Conservation (phyloP, 2,113 vertebrate species). For the Spermophilus dauricus region DNA sequence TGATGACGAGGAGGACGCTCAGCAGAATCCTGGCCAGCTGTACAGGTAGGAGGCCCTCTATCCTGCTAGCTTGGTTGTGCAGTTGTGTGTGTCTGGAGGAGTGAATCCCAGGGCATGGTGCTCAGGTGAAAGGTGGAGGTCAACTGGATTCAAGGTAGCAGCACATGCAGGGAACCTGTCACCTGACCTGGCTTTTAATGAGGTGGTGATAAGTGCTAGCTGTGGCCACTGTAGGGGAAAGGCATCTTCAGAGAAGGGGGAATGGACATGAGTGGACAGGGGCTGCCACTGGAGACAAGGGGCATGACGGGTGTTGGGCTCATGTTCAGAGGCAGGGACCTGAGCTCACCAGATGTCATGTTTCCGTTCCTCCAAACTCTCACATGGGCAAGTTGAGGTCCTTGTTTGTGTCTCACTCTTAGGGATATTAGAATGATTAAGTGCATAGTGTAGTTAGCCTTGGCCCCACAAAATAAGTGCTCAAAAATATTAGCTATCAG, state of each 20-base stretch:
- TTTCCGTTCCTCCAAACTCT: neutral
- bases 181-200: neutral
- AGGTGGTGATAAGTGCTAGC: neutral
- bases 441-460: neutral
- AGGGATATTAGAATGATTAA: neutral
- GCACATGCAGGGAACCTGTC: accelerated
- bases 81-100: neutral
- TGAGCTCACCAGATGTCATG: neutral
- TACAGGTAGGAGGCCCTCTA: constrained; percentile 89
- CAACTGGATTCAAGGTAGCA: neutral
- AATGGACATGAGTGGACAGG: neutral
- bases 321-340: neutral
- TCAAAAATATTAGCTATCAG: neutral
- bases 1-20: constrained; percentile 93
- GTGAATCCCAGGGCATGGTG: neutral
- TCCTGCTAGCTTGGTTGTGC: neutral
- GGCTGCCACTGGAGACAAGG: no score
- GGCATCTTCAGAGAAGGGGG: neutral
- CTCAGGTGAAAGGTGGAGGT: neutral
- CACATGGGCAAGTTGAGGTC: neutral
- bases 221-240: neutral
- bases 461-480: neutral
- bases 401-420: neutral
- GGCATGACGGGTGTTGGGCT: neutral
- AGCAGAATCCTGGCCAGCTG: constrained; percentile 91